Base-by-base conservation (phyloP, 2,797 vertebrate species). In the Microtus californicus region DNA sequence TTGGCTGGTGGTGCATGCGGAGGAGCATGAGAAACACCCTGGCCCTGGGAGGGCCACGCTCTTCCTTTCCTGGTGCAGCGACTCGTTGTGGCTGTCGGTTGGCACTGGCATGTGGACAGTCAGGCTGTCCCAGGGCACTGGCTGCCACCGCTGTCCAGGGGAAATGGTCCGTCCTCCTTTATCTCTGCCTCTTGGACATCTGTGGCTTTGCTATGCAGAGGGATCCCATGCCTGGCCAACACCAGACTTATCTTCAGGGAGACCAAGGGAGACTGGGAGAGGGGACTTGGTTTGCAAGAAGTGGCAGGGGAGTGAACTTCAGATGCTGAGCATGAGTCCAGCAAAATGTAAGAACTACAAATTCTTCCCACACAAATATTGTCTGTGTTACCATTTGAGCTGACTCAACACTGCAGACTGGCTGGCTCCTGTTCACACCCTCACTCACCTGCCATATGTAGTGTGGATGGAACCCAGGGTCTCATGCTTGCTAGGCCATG, bases 331-430 rank as follows among this genome's bases (percentile, higher is more conserved):
- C 23, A 89, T 0, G 3, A 29, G 40, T 6, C 23, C 51, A 2
- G 59, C 17, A 78, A 82, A 63, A 82, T 12, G 59, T 19, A 63
- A 63, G 59, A 43, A 82, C 31, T 31, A 43, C 7, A 43, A 61
- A 43, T 43, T 59, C 54, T 59, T 40, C 59, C n/a, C 15, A 61
- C 59, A 40, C 23, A 56, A 14, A 37, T 40, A 37, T 27, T n/a
- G 54, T 67, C 27, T 29, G 3, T 31, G 9, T 37, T 9, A 40
- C 27, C n/a, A 6, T 1, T 71, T 15, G 21, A 1, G 11, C 31
- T 17, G 87, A 43, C 82, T 31, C 10, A 37, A 21, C 3, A 4
- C 19, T 13, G 4, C 3, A 0, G 0, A 4, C 9, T 37, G 21
- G 51, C 23, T 71, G 51, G 9, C 12, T 25, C 2, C 34, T 74